Percentiles rank a stretch among this genome's conserved stretches.
Evolutionary conservation across 1,140 invertebrate genomes (phyloP).

Genomic region (Euura saliciscinereae): DNA sequence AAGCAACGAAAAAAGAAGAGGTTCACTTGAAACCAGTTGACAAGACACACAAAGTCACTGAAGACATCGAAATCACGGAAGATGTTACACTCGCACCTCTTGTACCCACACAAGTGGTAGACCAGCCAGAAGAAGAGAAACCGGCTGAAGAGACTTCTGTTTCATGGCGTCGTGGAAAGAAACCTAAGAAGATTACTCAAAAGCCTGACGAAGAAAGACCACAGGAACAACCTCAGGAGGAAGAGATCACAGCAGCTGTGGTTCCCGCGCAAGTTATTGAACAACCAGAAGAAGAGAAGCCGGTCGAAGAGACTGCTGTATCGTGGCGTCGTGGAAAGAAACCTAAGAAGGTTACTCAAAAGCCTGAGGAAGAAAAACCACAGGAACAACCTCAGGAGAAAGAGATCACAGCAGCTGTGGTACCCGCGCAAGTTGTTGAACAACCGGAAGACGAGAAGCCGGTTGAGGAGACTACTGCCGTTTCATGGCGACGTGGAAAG

Average conservation of each 20-base stretch:
- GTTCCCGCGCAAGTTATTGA: too few species aligned
- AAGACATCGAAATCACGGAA: conserved; percentile 38
- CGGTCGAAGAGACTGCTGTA: background rate
- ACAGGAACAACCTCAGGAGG: background rate
- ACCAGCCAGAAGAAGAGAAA: conserved; percentile 50
- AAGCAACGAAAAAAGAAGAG: conserved; percentile 21
- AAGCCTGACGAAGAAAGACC: too few species aligned
- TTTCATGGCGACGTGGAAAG: conserved; percentile 55
- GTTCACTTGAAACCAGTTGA: conserved; percentile 53
- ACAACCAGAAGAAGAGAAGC: conserved; percentile 50
- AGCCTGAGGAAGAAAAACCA: conserved; percentile 13
- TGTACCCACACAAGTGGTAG: too few species aligned
- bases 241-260: background rate
- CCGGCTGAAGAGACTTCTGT: background rate
- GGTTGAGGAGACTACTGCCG: conserved; percentile 57
- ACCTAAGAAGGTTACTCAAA: conserved; percentile 19
- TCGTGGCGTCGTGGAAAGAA: conserved; percentile 24
- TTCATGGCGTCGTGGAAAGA: conserved; percentile 22
- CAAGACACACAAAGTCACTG: conserved; percentile 27
- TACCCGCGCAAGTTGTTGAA: too few species aligned
- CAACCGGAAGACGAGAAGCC: conserved; percentile 51
- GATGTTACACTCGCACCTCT: background rate
- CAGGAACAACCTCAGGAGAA: too few species aligned
- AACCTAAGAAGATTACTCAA: conserved; percentile 21
- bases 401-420: too few species aligned